Conservation (phyloP, 2,113 vertebrate species). For the Colius striatus region DNA sequence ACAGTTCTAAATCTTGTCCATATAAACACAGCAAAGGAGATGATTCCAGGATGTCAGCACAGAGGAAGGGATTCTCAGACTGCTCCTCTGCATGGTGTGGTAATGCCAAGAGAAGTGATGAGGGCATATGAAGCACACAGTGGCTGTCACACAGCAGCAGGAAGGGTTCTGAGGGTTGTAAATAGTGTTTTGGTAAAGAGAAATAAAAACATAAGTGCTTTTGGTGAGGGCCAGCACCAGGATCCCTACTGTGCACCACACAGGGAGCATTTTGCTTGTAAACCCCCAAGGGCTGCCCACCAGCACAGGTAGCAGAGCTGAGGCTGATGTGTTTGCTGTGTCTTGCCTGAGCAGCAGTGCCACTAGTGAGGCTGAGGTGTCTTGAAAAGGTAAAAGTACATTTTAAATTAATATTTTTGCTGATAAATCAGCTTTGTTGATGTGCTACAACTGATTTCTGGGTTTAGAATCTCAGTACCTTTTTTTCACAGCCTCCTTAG, state of each 20-base stretch:
- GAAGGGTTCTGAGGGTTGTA: no score
- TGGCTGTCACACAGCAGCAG: not conserved
- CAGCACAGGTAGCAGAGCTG: not conserved
- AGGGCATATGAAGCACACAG: fast-evolving
- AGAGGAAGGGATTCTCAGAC: no score
- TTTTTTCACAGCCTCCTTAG: not conserved
- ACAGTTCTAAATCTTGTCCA: not conserved
- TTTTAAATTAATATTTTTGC: not conserved
- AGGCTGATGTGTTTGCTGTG: fast-evolving
- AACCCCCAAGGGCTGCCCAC: not conserved
- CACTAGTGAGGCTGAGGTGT: not conserved
- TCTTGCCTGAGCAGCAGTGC: not conserved
- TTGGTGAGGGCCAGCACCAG: not conserved
- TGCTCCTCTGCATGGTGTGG: fast-evolving
- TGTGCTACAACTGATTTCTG: not conserved
- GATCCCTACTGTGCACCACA: not conserved
- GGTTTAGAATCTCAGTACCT: no score
- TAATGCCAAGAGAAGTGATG: fast-evolving
- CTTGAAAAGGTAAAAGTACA: not conserved
- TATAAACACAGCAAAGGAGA: not conserved
- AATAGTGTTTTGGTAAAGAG: not conserved
- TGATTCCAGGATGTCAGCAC: not conserved
- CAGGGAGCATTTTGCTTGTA: not conserved
- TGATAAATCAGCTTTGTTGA: not conserved
- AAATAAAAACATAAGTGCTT: not conserved